phyloP scores from a whole-genome alignment of 1,140 invertebrate genomes.

The Calycopis cecrops region DNA sequence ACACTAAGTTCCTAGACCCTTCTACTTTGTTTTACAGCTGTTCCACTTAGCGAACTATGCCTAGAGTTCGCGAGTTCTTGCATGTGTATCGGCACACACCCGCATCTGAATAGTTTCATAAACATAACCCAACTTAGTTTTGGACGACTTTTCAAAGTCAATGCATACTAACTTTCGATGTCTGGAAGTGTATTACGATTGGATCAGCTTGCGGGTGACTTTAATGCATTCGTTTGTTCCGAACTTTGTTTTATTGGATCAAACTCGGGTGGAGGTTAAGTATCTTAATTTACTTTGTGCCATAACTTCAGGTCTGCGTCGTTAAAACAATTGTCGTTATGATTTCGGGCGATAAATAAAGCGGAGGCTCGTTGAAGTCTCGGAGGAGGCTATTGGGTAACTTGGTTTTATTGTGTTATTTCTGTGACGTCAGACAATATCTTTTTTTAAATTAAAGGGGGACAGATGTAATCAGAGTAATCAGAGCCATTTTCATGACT shows the following conservation, averaged over 20 bases:
- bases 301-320: no score
- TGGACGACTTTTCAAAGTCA: conserved; percentile 74
- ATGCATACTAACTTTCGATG: conserved; percentile 74
- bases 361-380: no score
- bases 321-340: no score
- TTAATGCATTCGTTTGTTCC: conserved; percentile 73
- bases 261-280: conserved; percentile 62
- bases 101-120: conserved; percentile 73
- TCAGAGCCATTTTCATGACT: no score
- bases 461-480: no score
- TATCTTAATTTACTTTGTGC: conserved; percentile 50
- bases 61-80: conserved; percentile 71
- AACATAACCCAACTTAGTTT: conserved; percentile 74
- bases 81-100: conserved; percentile 71
- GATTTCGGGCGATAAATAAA: no score
- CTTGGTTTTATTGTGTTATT: no score
- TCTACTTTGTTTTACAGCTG: conserved; percentile 61
- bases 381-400: no score
- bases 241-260: conserved; percentile 70
- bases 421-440: no score
- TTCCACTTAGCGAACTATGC: conserved; percentile 74
- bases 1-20: conserved; percentile 67
- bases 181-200: conserved; percentile 71
- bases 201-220: conserved; percentile 68
- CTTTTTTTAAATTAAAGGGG: no score